Percentiles rank a stretch among this genome's conserved stretches.
These are phyloP conservation scores for Puntigrus tetrazona DNA, from an alignment of 2,113 vertebrate genomes.

Conservation along the genomic window DNA sequence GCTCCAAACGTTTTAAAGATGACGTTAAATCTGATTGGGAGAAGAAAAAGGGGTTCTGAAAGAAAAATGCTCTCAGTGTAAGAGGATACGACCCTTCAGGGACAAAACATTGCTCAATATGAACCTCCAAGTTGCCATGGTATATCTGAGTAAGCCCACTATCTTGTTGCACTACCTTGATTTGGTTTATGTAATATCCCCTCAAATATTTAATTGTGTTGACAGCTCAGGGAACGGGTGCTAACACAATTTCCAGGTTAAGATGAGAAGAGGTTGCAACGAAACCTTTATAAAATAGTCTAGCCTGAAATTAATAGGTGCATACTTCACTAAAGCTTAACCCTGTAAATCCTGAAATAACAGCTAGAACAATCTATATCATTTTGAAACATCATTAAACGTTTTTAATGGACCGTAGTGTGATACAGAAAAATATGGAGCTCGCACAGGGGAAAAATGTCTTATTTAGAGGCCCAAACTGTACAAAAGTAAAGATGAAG, in stretches of 20 bases:
- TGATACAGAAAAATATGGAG: not conserved
- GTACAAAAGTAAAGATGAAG: not conserved
- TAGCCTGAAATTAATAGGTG: not conserved
- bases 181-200: not conserved
- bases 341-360: not conserved
- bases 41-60: not conserved
- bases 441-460: not conserved
- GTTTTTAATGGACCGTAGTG: not conserved
- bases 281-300: not conserved
- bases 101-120: slow-evolving; percentile 3
- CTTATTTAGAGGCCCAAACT: not conserved
- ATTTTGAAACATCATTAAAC: not conserved
- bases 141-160: not conserved
- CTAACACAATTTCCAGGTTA: not conserved
- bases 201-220: not conserved
- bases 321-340: not conserved
- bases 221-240: not conserved
- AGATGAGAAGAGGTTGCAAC: not conserved
- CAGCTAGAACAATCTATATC: not conserved
- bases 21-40: not conserved
- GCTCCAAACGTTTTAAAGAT: not conserved
- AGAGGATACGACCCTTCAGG: not conserved
- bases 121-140: not conserved
- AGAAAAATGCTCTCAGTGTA: not conserved
- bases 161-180: not conserved